Evolutionary conservation across 1,140 invertebrate species (phyloP), one percentile per base, ranked within the genome.

Genomic region (Procambarus clarkii): DNA sequence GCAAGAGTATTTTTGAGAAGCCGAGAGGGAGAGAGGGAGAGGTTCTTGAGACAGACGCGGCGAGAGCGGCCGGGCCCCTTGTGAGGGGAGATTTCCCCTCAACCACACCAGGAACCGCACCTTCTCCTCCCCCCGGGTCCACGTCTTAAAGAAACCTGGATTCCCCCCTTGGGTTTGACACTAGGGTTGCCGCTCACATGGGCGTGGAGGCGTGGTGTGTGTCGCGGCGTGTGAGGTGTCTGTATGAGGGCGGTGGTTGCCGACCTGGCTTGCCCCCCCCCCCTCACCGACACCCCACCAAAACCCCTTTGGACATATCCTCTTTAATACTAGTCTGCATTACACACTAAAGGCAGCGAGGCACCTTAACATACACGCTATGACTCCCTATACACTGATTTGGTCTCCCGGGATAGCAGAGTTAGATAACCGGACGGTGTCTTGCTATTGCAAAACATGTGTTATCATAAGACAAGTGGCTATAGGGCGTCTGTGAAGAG

Each of bases 321-420:
- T 69, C 64, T 69, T 69, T 69, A 69, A 69, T 69, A 69, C 64
- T 69, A 69, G 64, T 21, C 64, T 69, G 64, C 64, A 69, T 69
- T 69, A 69, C 64, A 69, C 64, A 69, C 64, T 69, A 18, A 15
- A 69, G 64, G 64, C 64, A 69, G 64, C 21, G 9, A 21, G 18
- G 64, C 21, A 18, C 4, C 4, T 69, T 18, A 21, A 4, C 4
- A 18, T 69, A 4, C 0, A 21, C 13, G 0, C 21, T 11, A 69
- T 18, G 64, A 13, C 34, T 34, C 34, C 1, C 34, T 0, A 58
- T 0, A 58, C 54, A 13, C 13, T 58, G 13, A 58, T 8, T 58
- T 58, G 7, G 2, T 9, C 54, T 58, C 54, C 54, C 0, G 7
- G 34, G 34, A 1, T 58, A 1, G 54, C 8, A 58, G 13, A 13